Base-by-base conservation (phyloP, 2,888 invertebrate species). In the Sphaerophoria taeniata region DNA sequence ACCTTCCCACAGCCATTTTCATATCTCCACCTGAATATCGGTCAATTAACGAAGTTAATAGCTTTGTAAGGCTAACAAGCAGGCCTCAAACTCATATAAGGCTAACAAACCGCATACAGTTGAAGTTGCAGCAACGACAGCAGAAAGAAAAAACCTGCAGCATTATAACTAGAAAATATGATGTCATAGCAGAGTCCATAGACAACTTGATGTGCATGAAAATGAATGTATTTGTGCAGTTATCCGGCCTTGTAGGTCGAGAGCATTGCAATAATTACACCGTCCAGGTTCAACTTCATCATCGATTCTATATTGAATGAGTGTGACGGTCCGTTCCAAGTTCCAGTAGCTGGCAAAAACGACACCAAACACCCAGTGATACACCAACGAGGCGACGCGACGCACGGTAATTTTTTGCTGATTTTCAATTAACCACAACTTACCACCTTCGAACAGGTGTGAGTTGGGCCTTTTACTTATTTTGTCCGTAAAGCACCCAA, bases 41-140 rank as follows among this genome's bases (percentile, higher is more conserved):
- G 65, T 75, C 84, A 84, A 84, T 80, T 84, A 84, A 80, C 84
- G 67, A 61, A 75, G 67, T 72, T 84, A 80, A 84, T 80, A 58
- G 80, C 75, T 80, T 56, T 76, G 75, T 80, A 60, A 79, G 71
- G 79, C 71, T 71, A 84, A 75, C 83, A 58, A 24, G 65, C 60
- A 77, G 43, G 43, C 43, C 16, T 43, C 2, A 45, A 11, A 49
- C 49, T 34, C 49, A 36, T 31, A 67, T 67, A 67, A 53, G 67
- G 53, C 67, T 67, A 53, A 71, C 71, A 65, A 60, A 34, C 56
- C 43, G 49, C 76, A 71, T 61, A 58, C 65, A 61, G 53, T 36
- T 51, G 12, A n/a, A 53, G 47, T 2, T 24, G 24, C 36, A 60
- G 34, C 53, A 53, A 5, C 39, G 61, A 14, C 24, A 73, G 53